Conservation (phyloP, 2,797 vertebrate species). For the Neosilurus hyrtlii region DNA sequence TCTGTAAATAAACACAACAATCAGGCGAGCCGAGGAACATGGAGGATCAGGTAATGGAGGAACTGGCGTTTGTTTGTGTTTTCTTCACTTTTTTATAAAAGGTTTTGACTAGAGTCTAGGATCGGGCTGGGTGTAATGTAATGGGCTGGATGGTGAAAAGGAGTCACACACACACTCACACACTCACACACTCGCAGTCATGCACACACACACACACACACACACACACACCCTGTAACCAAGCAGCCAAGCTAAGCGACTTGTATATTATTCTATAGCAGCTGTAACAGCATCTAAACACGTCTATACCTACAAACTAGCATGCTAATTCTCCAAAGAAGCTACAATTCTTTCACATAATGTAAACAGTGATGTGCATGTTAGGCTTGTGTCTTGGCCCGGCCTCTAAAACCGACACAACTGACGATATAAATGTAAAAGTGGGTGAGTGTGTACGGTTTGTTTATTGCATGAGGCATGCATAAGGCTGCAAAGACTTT, state of each 20-base stretch:
- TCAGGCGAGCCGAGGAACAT: conserved; percentile 73
- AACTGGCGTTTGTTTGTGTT: conserved; percentile 39
- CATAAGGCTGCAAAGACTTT: neutral
- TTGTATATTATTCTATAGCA: neutral
- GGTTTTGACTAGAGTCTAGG: conserved; percentile 50
- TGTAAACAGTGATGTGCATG: neutral
- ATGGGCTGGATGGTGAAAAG: conserved; percentile 25
- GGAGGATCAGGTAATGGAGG: conserved; percentile 80
- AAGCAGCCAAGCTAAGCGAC: neutral
- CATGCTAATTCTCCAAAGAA: neutral
- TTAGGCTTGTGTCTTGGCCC: neutral
- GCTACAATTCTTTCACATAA: neutral
- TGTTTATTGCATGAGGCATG: neutral
- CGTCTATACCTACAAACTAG: neutral
- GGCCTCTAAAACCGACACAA: conserved; percentile 15
- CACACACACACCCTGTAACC: conserved; percentile 15
- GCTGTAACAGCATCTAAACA: neutral
- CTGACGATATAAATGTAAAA: neutral
- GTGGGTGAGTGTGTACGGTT: neutral
- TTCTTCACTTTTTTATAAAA: conserved; percentile 41
- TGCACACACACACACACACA: neutral
- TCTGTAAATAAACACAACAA: conserved; percentile 80
- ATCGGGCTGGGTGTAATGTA: conserved; percentile 57
- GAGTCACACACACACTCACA: neutral
- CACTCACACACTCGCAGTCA: neutral